Evolutionary conservation across 1,140 invertebrate species (phyloP).

Genomic region (Drosophila kanapiae): DNA sequence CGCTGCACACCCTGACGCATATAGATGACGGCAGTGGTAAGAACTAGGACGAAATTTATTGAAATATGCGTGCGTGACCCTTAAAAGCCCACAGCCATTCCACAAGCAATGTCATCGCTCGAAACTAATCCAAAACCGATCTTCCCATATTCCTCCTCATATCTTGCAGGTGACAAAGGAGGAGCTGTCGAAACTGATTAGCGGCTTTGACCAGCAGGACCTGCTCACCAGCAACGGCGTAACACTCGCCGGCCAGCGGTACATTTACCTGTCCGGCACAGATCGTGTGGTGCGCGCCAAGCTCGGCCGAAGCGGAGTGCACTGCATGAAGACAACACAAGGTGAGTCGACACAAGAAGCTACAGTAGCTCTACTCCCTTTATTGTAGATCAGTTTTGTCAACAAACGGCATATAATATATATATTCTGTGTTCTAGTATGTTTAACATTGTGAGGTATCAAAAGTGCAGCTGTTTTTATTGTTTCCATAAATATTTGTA

Average conservation of each 20-base stretch:
- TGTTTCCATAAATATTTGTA: too few species aligned
- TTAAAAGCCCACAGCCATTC: conserved; percentile 3
- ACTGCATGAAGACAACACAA: conserved; percentile 97
- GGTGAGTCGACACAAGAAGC: conserved; percentile 86
- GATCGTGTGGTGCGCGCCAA: conserved; percentile 96
- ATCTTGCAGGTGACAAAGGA: conserved; percentile 92
- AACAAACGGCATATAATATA: neutral
- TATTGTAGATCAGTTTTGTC: neutral
- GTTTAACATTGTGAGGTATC: neutral
- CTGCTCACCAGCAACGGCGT: conserved; percentile 94
- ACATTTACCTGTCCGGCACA: conserved; percentile 96
- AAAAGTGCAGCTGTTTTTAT: neutral
- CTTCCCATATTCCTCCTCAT: neutral
- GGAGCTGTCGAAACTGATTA: conserved; percentile 93
- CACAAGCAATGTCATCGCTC: neutral
- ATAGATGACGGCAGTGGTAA: conserved; percentile 27
- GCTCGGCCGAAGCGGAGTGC: conserved; percentile 95
- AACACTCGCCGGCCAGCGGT: conserved; percentile 94
- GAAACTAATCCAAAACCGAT: neutral
- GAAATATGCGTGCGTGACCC: conserved; percentile 54
- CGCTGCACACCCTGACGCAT: conserved; percentile 40
- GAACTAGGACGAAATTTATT: conserved; percentile 54
- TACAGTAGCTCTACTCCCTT: too few species aligned
- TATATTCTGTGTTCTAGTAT: neutral
- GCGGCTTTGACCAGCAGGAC: conserved; percentile 94